Percentiles rank a stretch among this genome's conserved stretches.
Evolutionary conservation across 2,113 vertebrate species (phyloP).

Genomic region (Oryzias curvinotus): DNA sequence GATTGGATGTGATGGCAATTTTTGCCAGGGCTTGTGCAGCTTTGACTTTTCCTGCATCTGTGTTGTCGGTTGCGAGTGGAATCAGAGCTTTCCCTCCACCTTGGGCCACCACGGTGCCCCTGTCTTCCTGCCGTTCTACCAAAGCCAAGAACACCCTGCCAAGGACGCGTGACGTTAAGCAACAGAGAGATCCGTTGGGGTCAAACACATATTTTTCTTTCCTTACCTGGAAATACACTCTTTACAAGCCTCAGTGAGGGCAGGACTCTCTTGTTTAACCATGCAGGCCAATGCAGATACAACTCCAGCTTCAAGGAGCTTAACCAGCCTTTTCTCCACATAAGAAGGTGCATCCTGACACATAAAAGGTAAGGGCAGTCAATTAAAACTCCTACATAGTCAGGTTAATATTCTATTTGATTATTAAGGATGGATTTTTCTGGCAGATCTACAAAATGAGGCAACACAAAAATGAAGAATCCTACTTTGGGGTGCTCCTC

Average conservation of each 20-base stretch:
- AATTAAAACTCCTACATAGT: background rate
- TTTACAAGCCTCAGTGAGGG: slow-evolving; percentile 85
- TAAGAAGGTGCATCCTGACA: slow-evolving; percentile 85
- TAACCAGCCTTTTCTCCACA: slow-evolving; percentile 84
- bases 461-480: background rate
- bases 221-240: slow-evolving; percentile 92
- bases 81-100: slow-evolving; percentile 97
- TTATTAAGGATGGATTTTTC: background rate
- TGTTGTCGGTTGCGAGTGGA: slow-evolving; percentile 90
- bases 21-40: slow-evolving; percentile 95
- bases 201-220: background rate
- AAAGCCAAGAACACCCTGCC: slow-evolving; percentile 91
- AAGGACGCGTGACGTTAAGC: slow-evolving; percentile 7
- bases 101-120: slow-evolving; percentile 91
- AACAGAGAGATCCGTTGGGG: background rate
- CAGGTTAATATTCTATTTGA: background rate
- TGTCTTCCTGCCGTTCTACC: slow-evolving; percentile 88
- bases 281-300: slow-evolving; percentile 93
- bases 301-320: slow-evolving; percentile 86
- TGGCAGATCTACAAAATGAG: background rate
- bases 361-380: background rate
- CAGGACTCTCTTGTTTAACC: slow-evolving; percentile 90
- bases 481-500: slow-evolving; percentile 93
- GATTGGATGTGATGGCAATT: slow-evolving; percentile 95
- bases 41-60: slow-evolving; percentile 88